Percentiles rank a stretch among this genome's conserved stretches.
phyloP scores from a whole-genome alignment of 2,113 vertebrate species.

The Formicarius rufipectus region DNA sequence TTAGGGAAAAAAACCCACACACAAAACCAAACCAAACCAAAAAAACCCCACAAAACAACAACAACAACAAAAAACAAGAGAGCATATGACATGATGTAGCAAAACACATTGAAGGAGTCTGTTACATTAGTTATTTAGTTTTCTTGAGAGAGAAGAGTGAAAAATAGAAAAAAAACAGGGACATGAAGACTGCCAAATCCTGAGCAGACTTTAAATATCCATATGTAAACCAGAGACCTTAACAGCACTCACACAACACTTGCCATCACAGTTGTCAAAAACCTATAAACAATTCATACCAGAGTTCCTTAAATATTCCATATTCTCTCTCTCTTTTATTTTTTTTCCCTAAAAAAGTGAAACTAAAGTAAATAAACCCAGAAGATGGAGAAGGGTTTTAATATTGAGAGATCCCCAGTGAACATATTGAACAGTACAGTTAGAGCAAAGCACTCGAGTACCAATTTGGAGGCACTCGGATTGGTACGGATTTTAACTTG shows the following conservation, averaged over 20 bases:
- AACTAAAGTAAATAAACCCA: background rate
- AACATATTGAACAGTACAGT: background rate
- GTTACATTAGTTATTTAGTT: background rate
- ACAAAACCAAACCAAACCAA: too few relatives aligned
- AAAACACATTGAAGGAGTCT: background rate
- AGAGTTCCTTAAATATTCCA: background rate
- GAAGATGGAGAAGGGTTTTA: background rate
- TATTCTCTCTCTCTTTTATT: background rate
- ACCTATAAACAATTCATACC: background rate
- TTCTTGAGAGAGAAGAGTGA: background rate
- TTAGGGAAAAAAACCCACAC: background rate
- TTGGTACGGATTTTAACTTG: background rate
- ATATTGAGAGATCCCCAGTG: background rate
- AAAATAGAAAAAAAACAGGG: background rate
- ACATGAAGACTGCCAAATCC: background rate
- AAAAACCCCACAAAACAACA: too few relatives aligned
- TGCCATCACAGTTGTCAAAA: constrained; percentile 22
- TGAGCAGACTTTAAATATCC: background rate
- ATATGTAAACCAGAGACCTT: background rate
- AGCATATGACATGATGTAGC: background rate
- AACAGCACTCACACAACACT: background rate
- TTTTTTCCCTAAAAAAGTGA: background rate
- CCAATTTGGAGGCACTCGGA: background rate
- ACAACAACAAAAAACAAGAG: background rate
- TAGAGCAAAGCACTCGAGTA: background rate